Base-by-base conservation (phyloP, 2,797 vertebrate genomes). In the Aulostomus chinensis region DNA sequence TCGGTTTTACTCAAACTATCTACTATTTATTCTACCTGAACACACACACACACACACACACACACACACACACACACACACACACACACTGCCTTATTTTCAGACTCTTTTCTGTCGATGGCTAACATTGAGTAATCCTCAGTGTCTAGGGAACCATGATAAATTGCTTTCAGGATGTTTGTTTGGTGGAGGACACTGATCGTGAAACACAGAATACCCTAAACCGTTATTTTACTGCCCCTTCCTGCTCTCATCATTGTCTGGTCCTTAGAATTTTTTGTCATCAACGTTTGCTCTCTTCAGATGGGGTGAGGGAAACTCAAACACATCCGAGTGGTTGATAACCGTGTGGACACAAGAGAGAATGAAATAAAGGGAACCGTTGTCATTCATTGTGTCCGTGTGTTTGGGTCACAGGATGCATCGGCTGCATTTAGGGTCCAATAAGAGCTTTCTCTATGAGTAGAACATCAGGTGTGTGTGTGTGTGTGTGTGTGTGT, bases 141-240 rank as follows among this genome's bases (percentile, higher is more conserved):
- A 58, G 54, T 61, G 46, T 65, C 35, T 26, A 28, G 29, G 18
- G 37, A 42, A 54, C 52, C n/a, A 16, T 39, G 58, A 53, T 18
- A 57, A 55, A 67, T 46, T 60, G 54, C 47, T 77, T 56, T 71
- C 56, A 62, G 56, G 38, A 69, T 60, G 37, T 55, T 52, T 63
- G 41, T 36, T 30, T 60, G 48, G 20, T 5, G 1, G 32, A 12
- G 39, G 28, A 24, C 14, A 11, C 46, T 2, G 26, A 17, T 18
- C 4, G 5, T 1, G 11, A 48, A 50, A 16, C 13, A 12, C 40
- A 64, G 17, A 33, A 60, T 30, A 31, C 42, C 14, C 12, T 38
- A n/a, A 1, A 9, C 56, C 46, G 40, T 15, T 43, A 10, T 38
- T 38, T 16, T 5, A 0, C 51, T 49, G 25, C 29, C 28, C 39